These are phyloP conservation scores for Habropoda laboriosa DNA, from an alignment of 1,140 invertebrate species.

Conservation along the genomic window DNA sequence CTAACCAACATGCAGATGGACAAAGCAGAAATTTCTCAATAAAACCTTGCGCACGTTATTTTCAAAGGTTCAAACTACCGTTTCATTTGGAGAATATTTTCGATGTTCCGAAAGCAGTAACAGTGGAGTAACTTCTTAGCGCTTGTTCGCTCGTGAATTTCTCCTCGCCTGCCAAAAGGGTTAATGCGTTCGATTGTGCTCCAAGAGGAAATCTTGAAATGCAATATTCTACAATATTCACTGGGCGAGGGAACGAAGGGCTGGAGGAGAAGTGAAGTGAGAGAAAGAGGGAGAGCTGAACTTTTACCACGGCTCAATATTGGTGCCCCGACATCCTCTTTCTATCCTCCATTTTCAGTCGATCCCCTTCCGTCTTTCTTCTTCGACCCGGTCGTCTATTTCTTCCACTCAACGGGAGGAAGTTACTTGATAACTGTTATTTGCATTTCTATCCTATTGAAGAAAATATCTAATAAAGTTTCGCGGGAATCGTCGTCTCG, in stretches of 20 bases:
- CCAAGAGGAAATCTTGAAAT: constrained; percentile 66
- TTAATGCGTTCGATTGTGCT: constrained; percentile 65
- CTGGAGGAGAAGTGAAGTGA: constrained; percentile 22
- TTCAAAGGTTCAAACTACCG: too few relatives aligned
- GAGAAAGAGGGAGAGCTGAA: constrained; percentile 55
- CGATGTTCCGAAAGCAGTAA: too few relatives aligned
- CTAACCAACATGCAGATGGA: too few relatives aligned
- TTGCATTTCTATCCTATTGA: constrained; percentile 77
- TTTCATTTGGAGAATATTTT: too few relatives aligned
- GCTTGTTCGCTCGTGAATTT: constrained; percentile 56
- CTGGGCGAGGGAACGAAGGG: constrained; percentile 60
- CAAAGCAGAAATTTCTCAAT: too few relatives aligned
- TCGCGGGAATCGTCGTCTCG: constrained; percentile 61
- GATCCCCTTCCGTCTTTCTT: constrained; percentile 55
- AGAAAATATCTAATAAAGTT: constrained; percentile 78
- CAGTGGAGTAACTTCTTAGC: constrained; percentile 52
- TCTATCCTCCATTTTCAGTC: constrained; percentile 57
- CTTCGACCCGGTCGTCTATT: constrained; percentile 36
- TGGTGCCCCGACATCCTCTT: constrained; percentile 68
- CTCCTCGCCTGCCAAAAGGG: constrained; percentile 59
- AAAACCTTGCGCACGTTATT: too few relatives aligned
- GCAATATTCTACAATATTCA: constrained; percentile 73
- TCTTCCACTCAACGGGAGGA: constrained; percentile 57
- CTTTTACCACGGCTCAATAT: constrained; percentile 77
- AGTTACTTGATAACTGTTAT: constrained; percentile 76